Evolutionary conservation across 2,888 invertebrate genomes (phyloP).

Genomic region (Alentia gelatinosa): DNA sequence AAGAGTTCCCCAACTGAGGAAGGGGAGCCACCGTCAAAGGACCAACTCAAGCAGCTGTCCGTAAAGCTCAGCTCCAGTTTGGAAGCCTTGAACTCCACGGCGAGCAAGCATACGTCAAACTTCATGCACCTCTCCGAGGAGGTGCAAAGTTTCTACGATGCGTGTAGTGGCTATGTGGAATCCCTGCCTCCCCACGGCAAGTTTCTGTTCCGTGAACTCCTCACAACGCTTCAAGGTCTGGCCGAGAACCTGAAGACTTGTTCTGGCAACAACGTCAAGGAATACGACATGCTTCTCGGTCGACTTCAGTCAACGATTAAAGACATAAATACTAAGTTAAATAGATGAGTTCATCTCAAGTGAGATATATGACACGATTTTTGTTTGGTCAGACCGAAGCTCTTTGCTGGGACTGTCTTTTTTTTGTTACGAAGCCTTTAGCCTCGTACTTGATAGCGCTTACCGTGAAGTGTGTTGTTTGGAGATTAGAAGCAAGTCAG

Average conservation of each 20-base stretch:
- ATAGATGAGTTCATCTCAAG: constrained; percentile 55
- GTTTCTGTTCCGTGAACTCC: constrained; percentile 88
- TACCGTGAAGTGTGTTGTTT: not conserved
- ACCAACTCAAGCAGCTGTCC: constrained; percentile 68
- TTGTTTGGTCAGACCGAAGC: not conserved
- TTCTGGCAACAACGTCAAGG: constrained; percentile 72
- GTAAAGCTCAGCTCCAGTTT: constrained; percentile 70
- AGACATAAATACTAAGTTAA: constrained; percentile 83
- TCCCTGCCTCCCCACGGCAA: constrained; percentile 91
- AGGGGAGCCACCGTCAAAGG: constrained; percentile 59
- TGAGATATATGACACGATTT: not conserved
- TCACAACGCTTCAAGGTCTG: constrained; percentile 68
- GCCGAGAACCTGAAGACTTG: constrained; percentile 70
- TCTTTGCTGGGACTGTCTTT: not conserved
- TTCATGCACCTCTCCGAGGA: constrained; percentile 91
- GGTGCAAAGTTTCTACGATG: constrained; percentile 87
- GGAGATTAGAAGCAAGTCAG: not conserved
- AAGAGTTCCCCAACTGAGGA: constrained; percentile 39
- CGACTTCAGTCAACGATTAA: constrained; percentile 88
- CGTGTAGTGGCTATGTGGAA: constrained; percentile 91
- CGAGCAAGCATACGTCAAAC: constrained; percentile 82
- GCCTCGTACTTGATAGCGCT: not conserved
- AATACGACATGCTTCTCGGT: constrained; percentile 77
- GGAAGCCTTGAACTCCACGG: constrained; percentile 72
- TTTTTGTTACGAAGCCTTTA: not conserved